phyloP scores from a whole-genome alignment of 2,888 invertebrate genomes.

The Petrolisthes manimaculis region DNA sequence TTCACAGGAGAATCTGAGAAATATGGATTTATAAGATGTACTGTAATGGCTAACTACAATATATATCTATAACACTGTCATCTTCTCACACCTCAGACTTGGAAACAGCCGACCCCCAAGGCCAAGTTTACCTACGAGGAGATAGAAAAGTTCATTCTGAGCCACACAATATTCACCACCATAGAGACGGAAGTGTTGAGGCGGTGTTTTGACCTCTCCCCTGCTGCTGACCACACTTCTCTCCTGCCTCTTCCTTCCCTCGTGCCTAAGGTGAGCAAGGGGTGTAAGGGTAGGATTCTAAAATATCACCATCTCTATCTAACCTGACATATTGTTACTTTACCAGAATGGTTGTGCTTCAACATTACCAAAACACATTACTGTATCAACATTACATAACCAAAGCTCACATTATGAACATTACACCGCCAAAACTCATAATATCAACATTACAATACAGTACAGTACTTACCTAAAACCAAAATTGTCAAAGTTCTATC shows the following conservation, averaged over 20 bases:
- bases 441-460: background rate
- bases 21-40: background rate
- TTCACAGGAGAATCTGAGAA: background rate
- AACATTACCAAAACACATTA: too few species aligned
- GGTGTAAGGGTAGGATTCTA: too few species aligned
- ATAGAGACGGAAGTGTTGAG: slow-evolving; percentile 43
- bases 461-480: too few species aligned
- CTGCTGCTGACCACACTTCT: slow-evolving; percentile 5
- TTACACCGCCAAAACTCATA: background rate
- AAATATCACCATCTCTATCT: too few species aligned
- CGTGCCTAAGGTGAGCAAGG: slow-evolving; percentile 33
- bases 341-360: too few species aligned
- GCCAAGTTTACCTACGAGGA: slow-evolving; percentile 34
- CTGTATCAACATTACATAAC: too few species aligned
- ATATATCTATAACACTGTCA: background rate
- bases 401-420: too few species aligned
- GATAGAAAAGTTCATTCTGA: slow-evolving; percentile 40
- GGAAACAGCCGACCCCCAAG: slow-evolving; percentile 39
- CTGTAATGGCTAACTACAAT: background rate
- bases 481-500: background rate
- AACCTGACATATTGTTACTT: too few species aligned
- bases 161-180: slow-evolving; percentile 37
- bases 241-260: slow-evolving; percentile 38
- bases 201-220: slow-evolving; percentile 26
- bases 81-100: slow-evolving; percentile 20